Evolutionary conservation across 1,140 invertebrate genomes (phyloP).

Genomic region (Nylanderia fulva): DNA sequence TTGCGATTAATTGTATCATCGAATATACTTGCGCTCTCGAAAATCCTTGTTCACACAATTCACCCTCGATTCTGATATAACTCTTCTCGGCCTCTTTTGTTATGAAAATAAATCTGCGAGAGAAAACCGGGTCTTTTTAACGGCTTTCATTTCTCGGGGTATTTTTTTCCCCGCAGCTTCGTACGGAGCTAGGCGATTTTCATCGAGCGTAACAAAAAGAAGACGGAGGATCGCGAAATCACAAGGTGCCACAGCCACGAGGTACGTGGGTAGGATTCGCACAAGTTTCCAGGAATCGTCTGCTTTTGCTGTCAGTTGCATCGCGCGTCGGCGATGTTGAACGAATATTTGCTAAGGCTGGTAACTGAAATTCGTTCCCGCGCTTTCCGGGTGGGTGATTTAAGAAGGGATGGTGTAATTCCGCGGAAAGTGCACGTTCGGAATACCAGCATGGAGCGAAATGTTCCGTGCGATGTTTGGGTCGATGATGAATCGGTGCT

Average conservation of each 20-base stretch:
- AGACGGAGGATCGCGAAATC: conserved; percentile 67
- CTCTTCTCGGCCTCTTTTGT: not conserved
- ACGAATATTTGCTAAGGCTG: conserved; percentile 72
- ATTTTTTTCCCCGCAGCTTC: not conserved
- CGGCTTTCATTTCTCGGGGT: not conserved
- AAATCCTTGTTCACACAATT: not conserved
- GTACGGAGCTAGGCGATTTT: conserved; percentile 40
- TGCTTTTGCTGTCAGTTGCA: conserved; percentile 72
- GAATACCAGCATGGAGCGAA: conserved; percentile 42
- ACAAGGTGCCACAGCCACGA: conserved; percentile 70
- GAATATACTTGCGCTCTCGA: not conserved
- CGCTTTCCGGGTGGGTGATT: conserved; percentile 52
- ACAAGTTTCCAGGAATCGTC: conserved; percentile 52
- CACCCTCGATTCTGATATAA: not conserved
- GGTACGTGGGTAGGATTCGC: conserved; percentile 70
- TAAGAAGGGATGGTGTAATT: conserved; percentile 69
- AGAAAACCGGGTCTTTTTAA: conserved; percentile 14
- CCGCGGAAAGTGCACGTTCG: conserved; percentile 43
- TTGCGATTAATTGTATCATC: conserved; percentile 19
- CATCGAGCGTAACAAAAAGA: conserved; percentile 65
- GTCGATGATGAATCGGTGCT: conserved; percentile 54
- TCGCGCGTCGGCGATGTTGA: conserved; percentile 65
- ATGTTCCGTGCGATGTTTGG: conserved; percentile 50
- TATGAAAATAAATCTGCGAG: conserved; percentile 15
- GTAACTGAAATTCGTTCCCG: conserved; percentile 73